Evolutionary conservation across 2,113 vertebrate species (phyloP), one percentile per base, ranked within the genome.

Genomic region (Corythaeola cristata): DNA sequence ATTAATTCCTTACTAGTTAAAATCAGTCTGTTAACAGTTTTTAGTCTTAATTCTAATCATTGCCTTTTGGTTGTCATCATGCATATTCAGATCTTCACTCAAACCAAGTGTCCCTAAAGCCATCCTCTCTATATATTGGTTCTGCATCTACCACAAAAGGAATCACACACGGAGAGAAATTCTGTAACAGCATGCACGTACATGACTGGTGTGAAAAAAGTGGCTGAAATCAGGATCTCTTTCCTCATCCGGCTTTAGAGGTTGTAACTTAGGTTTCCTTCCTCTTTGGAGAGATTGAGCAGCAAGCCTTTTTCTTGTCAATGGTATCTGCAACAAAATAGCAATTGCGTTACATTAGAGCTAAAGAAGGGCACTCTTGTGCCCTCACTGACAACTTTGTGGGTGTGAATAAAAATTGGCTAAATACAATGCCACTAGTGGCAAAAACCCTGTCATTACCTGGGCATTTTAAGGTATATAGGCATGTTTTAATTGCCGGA

Each of bases 271-370:
- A 86, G 13, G 19, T 64, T 90, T 94, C 60, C 32, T 90, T 84
- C 71, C 76, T 78, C 52, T 90, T 72, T 44, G 62, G 27, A 78
- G 56, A 81, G 44, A 41, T 16, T 68, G 73, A 82, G 52, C 44
- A 71, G 60, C 68, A 74, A 92, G 55, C 3, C 55, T 84, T 84
- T 94, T 83, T 63, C 82, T 90, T 90, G 85, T 64, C 83, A 94
- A 35, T 49, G 67, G 63, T 50, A 88, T 86, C 92, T 94, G 80
- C 52, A 93, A 95, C 44, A 79, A 74, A 96, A 90, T 9, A 94
- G 59, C 55, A 67, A 47, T 64, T 81, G 58, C 0, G 0, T 90
- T 90, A 92, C 4, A 3, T 49, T 60, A 62, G 23, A 59, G 47
- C 32, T 47, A 74, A 45, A 52, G 33, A 39, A 71, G 3, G 1